Evolutionary conservation across 2,797 vertebrate species (phyloP), one percentile per base, ranked within the genome.

Genomic region (Gymnoscopelus braueri): DNA sequence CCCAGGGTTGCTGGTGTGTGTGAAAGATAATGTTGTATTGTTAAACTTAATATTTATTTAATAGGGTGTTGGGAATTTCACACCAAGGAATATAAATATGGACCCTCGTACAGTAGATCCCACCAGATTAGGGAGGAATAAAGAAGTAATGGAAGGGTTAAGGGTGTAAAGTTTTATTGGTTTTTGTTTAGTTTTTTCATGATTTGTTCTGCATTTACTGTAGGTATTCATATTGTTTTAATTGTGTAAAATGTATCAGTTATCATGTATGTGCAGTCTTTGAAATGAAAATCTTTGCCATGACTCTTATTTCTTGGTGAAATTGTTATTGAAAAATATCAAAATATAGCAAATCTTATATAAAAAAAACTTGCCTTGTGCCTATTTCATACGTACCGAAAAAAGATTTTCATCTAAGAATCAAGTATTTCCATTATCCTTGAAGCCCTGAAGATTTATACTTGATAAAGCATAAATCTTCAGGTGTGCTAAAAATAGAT

Each of bases 1-100:
- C 54, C 64, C 72, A 55, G 69, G 68, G 67, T 76, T 13, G 39
- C 52, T 56, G 55, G 50, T 72, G 44, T 65, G 58, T 12, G 50
- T 50, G 58, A 63, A 53, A 32, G 6, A 50, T 44, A 35, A 57
- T 60, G 32, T n/a, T n/a, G n/a, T 67, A 60, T 72, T 71, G 53
- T 84, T 78, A 5, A 78, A 70, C 77, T 83, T 80, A 4, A 11
- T 89, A 91, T 91, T 91, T 92, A 91, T 90, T 90, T 81, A 24
- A 55, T 61, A 72, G 35, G 71, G 60, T 56, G 60, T 67, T 15
- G 63, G 11, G 35, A 12, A 63, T 11, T 72, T 67, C 26, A 48
- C 14, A 51, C 11, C 24, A 15, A 63, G 50, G 59, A 19, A 39
- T 35, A n/a, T 57, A 24, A 54, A 4, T 5, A 14, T 24, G 57